A percentile compares a stretch with the other conserved stretches of the same genome.
Evolutionary conservation across 1,140 invertebrate genomes (phyloP).

Genomic region (Neotoxoptera formosana): DNA sequence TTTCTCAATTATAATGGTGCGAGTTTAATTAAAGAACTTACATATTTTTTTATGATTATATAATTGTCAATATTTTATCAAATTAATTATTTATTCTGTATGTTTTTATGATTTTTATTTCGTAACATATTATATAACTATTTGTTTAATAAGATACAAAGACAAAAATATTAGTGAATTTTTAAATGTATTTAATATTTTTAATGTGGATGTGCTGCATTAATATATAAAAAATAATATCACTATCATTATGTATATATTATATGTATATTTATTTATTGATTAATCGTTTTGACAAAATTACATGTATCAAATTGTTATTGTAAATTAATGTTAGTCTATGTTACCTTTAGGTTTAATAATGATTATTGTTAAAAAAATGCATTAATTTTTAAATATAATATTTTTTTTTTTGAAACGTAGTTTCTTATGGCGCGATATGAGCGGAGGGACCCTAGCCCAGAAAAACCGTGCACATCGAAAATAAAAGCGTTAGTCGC

Average conservation of each 20-base stretch:
- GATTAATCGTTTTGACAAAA: neutral
- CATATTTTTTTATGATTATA: neutral
- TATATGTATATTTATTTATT: neutral
- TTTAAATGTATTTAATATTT: neutral
- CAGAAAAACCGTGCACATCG: no score
- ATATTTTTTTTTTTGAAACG: no score
- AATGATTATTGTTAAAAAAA: conserved; percentile 10
- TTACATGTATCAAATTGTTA: neutral
- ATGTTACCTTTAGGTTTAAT: conserved; percentile 11
- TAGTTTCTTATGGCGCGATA: no score
- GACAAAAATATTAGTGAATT: neutral
- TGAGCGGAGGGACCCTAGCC: no score
- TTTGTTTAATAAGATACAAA: neutral
- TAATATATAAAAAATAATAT: neutral
- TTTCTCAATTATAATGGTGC: neutral
- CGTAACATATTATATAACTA: neutral
- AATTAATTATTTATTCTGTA: neutral
- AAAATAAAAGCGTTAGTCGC: no score
- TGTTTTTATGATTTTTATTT: neutral
- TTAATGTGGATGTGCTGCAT: no score
- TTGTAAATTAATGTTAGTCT: neutral
- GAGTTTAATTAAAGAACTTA: neutral
- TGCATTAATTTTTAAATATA: neutral
- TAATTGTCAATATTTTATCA: neutral
- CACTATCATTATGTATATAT: neutral